Conservation (phyloP, 2,113 vertebrate genomes). For the Anser cygnoides region DNA sequence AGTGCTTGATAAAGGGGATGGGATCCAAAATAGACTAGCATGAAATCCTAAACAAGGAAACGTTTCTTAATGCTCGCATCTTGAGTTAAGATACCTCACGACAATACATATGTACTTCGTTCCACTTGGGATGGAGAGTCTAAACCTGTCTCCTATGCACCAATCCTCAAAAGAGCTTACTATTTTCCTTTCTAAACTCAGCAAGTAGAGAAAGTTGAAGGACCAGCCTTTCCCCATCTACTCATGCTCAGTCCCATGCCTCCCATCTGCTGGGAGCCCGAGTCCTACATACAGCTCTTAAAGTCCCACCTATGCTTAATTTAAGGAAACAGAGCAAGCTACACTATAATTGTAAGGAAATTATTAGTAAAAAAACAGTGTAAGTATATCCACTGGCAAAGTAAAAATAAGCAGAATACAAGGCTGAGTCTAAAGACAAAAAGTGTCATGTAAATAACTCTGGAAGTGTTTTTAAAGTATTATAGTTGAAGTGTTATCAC, state of each 20-base stretch:
- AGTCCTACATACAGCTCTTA: background rate
- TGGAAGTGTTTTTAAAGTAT: background rate
- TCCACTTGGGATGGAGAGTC: background rate
- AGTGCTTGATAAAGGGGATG: background rate
- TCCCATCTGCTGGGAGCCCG: background rate
- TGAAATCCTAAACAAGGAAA: background rate
- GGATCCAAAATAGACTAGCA: background rate
- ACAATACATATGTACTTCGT: background rate
- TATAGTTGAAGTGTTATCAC: background rate
- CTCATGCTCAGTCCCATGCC: background rate
- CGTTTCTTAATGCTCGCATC: background rate
- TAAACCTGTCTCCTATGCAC: background rate
- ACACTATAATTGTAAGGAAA: background rate
- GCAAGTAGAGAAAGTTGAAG: background rate
- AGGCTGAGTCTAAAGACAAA: background rate
- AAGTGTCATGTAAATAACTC: background rate
- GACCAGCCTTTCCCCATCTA: background rate
- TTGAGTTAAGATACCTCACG: background rate
- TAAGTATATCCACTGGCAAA: background rate
- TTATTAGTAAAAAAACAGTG: background rate
- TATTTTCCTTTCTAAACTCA: background rate
- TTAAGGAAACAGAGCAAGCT: background rate
- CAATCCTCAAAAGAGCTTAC: background rate
- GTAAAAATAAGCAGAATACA: background rate
- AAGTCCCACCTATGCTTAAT: background rate